A percentile compares a stretch with the other conserved stretches of the same genome.
These are phyloP conservation scores for Nestor notabilis DNA, from an alignment of 2,113 vertebrate genomes.

Conservation along the genomic window DNA sequence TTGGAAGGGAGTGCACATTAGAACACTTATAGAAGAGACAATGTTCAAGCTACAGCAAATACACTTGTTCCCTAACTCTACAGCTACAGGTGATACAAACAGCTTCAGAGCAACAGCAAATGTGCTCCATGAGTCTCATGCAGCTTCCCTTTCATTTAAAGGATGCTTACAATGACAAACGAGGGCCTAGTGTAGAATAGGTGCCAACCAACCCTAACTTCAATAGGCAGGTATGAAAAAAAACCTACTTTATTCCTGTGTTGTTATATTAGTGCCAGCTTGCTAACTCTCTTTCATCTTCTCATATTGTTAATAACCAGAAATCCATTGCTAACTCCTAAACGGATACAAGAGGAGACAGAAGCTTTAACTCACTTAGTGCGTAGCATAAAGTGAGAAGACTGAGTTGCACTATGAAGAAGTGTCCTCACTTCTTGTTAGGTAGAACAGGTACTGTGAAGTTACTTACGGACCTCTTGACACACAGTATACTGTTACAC, in stretches of 20 bases:
- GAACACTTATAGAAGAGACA: background rate
- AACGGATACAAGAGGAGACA: background rate
- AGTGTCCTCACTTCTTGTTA: background rate
- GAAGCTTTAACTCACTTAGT: background rate
- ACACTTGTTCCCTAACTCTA: background rate
- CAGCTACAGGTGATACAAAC: background rate
- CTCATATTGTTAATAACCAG: background rate
- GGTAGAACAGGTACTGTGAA: background rate
- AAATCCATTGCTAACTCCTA: background rate
- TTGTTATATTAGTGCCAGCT: background rate
- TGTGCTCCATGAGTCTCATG: background rate
- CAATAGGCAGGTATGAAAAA: background rate
- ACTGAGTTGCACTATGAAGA: background rate
- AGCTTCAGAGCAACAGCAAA: background rate
- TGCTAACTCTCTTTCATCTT: background rate
- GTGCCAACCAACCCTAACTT: background rate
- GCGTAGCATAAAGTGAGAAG: background rate
- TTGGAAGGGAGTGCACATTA: background rate
- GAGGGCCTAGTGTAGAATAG: background rate
- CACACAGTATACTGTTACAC: fast-evolving
- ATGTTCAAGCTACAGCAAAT: background rate
- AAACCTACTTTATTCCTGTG: background rate
- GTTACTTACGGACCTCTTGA: background rate
- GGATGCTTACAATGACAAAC: background rate
- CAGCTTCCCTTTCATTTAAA: background rate